Conservation (phyloP, 1,140 invertebrate genomes). For the Varroa destructor region DNA sequence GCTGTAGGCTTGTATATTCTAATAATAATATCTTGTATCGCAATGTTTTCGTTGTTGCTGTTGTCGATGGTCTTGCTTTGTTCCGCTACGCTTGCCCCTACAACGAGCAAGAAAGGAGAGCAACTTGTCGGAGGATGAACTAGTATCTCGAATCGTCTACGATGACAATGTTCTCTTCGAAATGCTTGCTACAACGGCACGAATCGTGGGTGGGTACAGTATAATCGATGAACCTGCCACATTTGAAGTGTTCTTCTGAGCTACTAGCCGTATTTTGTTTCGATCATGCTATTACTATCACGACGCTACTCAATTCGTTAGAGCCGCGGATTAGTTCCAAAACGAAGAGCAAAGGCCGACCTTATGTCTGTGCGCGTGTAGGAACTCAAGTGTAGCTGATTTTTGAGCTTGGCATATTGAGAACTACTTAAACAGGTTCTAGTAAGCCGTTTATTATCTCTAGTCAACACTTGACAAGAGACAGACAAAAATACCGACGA, state of each 20-base stretch:
- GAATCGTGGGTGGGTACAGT: neutral
- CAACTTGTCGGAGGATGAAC: conserved; percentile 13
- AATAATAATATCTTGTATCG: neutral
- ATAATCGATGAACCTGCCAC: no score
- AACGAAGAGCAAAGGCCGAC: no score
- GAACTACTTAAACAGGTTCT: no score
- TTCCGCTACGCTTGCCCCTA: no score
- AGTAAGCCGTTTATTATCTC: no score
- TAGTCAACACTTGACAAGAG: no score
- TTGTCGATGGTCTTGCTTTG: neutral
- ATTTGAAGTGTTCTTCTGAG: neutral
- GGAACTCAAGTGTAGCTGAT: no score
- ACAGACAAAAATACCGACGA: no score
- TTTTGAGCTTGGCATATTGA: no score
- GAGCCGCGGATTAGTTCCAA: no score
- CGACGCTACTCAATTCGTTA: no score
- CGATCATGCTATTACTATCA: neutral
- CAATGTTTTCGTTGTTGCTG: neutral
- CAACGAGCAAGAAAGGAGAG: conserved; percentile 1
- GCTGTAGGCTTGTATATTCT: neutral
- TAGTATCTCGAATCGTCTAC: conserved; percentile 8
- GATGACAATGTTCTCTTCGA: conserved; percentile 25
- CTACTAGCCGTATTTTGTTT: conserved; percentile 26
- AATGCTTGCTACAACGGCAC: neutral
- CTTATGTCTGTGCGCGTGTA: no score